These are phyloP conservation scores for Boloria euphrosyne DNA, from an alignment of 2,888 invertebrate genomes.

Conservation along the genomic window DNA sequence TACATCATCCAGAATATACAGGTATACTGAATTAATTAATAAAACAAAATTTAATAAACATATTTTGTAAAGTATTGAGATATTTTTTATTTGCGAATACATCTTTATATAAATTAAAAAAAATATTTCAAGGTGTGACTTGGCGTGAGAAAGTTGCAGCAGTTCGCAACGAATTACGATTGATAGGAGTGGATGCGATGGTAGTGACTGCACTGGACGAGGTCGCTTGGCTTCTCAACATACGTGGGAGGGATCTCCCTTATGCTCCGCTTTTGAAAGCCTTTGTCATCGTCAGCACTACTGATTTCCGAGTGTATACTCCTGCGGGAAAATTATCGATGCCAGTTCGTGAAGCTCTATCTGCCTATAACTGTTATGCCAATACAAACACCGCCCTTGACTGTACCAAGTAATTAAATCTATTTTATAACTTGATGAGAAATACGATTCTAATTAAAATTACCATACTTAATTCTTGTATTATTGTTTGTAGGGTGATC, in stretches of 20 bases:
- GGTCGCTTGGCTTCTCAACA: slow-evolving; percentile 92
- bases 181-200: slow-evolving; percentile 87
- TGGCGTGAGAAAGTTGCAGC: slow-evolving; percentile 90
- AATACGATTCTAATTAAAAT: neutral
- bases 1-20: slow-evolving; percentile 83
- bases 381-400: slow-evolving; percentile 77
- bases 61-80: neutral
- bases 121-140: slow-evolving; percentile 75
- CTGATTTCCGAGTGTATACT: slow-evolving; percentile 86
- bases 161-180: slow-evolving; percentile 84
- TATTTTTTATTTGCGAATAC: neutral
- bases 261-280: slow-evolving; percentile 91
- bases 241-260: slow-evolving; percentile 92
- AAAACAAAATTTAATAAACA: neutral
- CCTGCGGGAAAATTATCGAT: slow-evolving; percentile 85
- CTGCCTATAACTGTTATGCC: slow-evolving; percentile 83
- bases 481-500: slow-evolving; percentile 77
- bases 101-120: neutral
- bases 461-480: neutral
- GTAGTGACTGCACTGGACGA: slow-evolving; percentile 93
- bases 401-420: slow-evolving; percentile 62
- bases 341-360: slow-evolving; percentile 76
- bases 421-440: neutral
- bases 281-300: slow-evolving; percentile 86
- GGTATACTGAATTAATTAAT: slow-evolving; percentile 58